phyloP scores from a whole-genome alignment of 1,140 invertebrate species.

The Helicoverpa armigera region DNA sequence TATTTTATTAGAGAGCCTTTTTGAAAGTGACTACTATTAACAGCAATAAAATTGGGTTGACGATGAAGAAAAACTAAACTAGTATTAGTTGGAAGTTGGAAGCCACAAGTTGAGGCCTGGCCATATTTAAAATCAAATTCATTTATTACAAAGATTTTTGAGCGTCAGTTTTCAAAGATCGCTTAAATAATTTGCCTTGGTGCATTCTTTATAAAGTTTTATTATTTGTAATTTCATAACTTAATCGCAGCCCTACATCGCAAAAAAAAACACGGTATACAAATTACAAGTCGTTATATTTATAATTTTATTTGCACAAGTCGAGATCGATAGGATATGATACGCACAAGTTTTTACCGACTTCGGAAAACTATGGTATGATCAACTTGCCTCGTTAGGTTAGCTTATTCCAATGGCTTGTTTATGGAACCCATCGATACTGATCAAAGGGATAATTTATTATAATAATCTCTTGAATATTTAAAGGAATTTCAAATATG shows the following conservation, averaged over 20 bases:
- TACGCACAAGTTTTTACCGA: constrained; percentile 7
- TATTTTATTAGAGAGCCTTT: too few relatives aligned
- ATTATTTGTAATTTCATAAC: background rate
- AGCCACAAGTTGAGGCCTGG: too few relatives aligned
- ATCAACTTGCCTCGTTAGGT: background rate
- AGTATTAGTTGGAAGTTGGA: too few relatives aligned
- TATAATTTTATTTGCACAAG: constrained; percentile 9
- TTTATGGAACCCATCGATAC: constrained; percentile 15
- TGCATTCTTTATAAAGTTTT: background rate
- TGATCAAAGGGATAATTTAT: constrained; percentile 15
- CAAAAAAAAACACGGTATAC: background rate
- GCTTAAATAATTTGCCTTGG: too few relatives aligned
- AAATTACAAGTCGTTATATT: constrained; percentile 4
- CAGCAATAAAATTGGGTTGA: too few relatives aligned
- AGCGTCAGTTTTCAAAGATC: too few relatives aligned
- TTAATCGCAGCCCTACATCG: background rate
- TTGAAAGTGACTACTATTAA: too few relatives aligned
- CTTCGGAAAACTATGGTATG: background rate
- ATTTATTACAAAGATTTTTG: too few relatives aligned
- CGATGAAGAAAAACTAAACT: too few relatives aligned
- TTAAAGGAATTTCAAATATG: constrained; percentile 29
- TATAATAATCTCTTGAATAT: constrained; percentile 29
- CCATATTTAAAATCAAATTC: too few relatives aligned
- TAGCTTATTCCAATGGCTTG: background rate
- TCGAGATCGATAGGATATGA: constrained; percentile 5